Conservation (phyloP, 2,113 vertebrate species). For the Lasiurus cinereus region DNA sequence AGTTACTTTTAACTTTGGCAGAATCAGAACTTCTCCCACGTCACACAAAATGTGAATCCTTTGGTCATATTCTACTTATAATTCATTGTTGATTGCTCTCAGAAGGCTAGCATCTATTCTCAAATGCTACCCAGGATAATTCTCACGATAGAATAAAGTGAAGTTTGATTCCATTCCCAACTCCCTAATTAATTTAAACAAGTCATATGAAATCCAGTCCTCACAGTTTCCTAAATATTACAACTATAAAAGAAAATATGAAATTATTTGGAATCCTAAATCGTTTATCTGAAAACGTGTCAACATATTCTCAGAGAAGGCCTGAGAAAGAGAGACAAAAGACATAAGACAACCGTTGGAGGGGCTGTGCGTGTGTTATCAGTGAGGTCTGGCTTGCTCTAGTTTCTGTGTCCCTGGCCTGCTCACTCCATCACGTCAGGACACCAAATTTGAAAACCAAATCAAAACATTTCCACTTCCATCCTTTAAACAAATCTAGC, state of each 20-base stretch:
- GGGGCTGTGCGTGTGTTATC: too few relatives aligned
- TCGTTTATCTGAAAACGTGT: slow-evolving; percentile 54
- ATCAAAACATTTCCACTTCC: not conserved
- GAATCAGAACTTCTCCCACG: slow-evolving; percentile 19
- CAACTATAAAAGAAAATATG: slow-evolving; percentile 44
- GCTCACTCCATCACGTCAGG: not conserved
- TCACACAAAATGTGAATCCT: not conserved
- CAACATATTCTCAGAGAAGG: slow-evolving; percentile 14
- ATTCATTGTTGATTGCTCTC: slow-evolving; percentile 27
- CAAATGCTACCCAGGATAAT: not conserved
- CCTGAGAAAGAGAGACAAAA: not conserved
- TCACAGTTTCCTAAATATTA: slow-evolving; percentile 32
- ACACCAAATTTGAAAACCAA: slow-evolving; percentile 5
- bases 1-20: slow-evolving; percentile 43
- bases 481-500: slow-evolving; percentile 31
- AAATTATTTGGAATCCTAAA: slow-evolving; percentile 20
- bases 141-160: slow-evolving; percentile 40
- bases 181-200: slow-evolving; percentile 56
- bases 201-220: slow-evolving; percentile 49
- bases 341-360: rapidly evolving
- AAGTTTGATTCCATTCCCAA: slow-evolving; percentile 44
- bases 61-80: slow-evolving; percentile 41
- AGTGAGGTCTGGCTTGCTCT: not conserved
- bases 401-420: not conserved
- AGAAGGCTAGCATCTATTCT: slow-evolving; percentile 24